Conservation (phyloP, 2,797 vertebrate species). For the Protosalanx chinensis region DNA sequence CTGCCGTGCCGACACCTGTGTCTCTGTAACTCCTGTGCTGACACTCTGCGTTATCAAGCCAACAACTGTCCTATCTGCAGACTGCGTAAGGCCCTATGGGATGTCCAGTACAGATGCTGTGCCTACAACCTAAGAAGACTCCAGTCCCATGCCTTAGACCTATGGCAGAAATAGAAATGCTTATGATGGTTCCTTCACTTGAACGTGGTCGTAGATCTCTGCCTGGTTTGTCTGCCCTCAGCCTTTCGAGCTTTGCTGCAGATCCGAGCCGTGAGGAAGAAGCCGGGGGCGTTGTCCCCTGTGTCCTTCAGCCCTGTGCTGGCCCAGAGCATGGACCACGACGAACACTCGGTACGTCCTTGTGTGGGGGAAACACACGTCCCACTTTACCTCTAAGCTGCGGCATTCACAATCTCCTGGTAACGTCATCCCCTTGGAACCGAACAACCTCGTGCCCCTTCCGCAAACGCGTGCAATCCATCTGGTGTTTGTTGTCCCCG, state of each 20-base stretch:
- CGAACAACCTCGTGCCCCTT: no score
- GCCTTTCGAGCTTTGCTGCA: slow-evolving; percentile 97
- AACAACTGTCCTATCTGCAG: slow-evolving; percentile 99
- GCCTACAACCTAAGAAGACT: neutral
- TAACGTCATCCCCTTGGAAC: no score
- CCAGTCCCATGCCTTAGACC: neutral
- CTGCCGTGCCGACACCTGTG: slow-evolving; percentile 94
- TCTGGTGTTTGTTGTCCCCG: slow-evolving; percentile 2
- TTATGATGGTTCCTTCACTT: no score
- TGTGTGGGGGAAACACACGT: neutral
- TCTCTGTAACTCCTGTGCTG: slow-evolving; percentile 92
- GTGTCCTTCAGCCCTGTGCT: slow-evolving; percentile 96
- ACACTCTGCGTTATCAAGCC: slow-evolving; percentile 94
- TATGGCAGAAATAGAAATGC: no score
- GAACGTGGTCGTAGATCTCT: neutral
- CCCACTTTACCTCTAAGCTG: neutral
- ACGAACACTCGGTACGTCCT: slow-evolving; percentile 86
- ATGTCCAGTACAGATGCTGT: neutral
- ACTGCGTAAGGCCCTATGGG: slow-evolving; percentile 79
- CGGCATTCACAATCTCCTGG: no score
- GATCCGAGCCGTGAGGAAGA: slow-evolving; percentile 96
- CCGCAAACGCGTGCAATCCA: no score
- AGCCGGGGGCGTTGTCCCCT: slow-evolving; percentile 89
- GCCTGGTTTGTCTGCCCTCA: slow-evolving; percentile 31
- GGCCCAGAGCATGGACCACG: slow-evolving; percentile 94